Base-by-base conservation (phyloP, 2,888 invertebrate species). In the Mactromeris polynyma region DNA sequence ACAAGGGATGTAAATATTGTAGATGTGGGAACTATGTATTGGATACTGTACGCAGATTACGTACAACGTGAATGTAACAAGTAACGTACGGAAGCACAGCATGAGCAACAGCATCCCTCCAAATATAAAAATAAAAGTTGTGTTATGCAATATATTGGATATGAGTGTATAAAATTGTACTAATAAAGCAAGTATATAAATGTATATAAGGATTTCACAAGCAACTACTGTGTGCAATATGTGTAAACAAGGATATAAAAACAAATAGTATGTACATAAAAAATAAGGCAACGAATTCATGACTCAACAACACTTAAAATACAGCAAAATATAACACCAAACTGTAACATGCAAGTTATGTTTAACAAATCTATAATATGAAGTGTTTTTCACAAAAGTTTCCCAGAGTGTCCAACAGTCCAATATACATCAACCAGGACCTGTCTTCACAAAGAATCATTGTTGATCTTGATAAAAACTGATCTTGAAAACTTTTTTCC, bases 161-260 rank as follows among this genome's bases (percentile, higher is more conserved):
- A 73, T 73, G 73, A 17, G 36, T 73, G 73, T 73, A 73, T 33
- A 33, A 33, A 36, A 73, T 36, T 17, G 9, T 33, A 33, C 73
- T 19, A 19, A 36, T 73, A 73, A 73, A 73, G 73, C 73, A 33
- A 33, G 73, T 73, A 73, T 73, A 73, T 33, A 73, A 33, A 36
- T 19, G 36, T 73, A 31, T 46, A 46, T 38, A 79, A 40, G 46
- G 40, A 79, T 79, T 79, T 46, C 40, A 2, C 0, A 79, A 79
- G 79, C 46, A 40, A 40, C 46, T 40, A 40, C 79, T 1, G 11
- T 6, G 26, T 64, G 58, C n/a, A 26, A 64, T 64, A 64, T 64
- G 26, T 6, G 26, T 26, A 26, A 7, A 26, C 11, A 9, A 64
- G 26, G n/a, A 64, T 64, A 64, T 3, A n/a, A 38, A 64, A 64